These are phyloP conservation scores for Phodopus roborovskii DNA, from an alignment of 2,113 vertebrate genomes.

Conservation along the genomic window DNA sequence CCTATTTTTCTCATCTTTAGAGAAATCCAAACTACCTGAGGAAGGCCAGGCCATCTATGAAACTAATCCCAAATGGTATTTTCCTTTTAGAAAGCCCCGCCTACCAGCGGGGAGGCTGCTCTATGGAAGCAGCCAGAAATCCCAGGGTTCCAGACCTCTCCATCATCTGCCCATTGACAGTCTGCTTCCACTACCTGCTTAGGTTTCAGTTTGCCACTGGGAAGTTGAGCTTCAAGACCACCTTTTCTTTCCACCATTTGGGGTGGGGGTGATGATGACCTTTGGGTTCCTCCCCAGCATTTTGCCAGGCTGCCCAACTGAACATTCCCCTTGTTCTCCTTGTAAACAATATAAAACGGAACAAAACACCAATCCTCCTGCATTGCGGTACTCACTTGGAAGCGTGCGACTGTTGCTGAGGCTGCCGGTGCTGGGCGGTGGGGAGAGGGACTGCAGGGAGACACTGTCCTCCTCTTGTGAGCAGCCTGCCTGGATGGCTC, in stretches of 20 bases:
- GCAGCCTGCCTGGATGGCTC: constrained; percentile 99
- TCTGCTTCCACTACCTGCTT: background rate
- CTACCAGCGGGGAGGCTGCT: constrained; percentile 2
- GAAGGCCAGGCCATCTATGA: background rate
- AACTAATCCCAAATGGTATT: background rate
- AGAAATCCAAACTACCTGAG: constrained; percentile 17
- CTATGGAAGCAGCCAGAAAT: background rate
- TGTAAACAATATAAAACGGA: background rate
- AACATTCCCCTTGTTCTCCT: background rate
- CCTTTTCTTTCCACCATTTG: background rate
- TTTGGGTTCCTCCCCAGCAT: background rate
- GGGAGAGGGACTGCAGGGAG: constrained; percentile 95
- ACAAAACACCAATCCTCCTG: background rate
- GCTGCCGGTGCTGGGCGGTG: constrained; percentile 91
- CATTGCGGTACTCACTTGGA: constrained; percentile 90
- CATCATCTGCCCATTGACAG: background rate
- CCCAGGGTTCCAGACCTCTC: background rate
- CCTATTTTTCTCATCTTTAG: background rate
- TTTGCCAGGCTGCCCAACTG: background rate
- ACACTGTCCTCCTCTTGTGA: constrained; percentile 97
- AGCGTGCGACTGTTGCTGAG: constrained; percentile 94
- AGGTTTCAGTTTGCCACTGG: background rate
- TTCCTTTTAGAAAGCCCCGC: background rate
- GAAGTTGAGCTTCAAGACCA: background rate
- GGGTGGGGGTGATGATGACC: background rate